Percentiles rank a stretch among this genome's conserved stretches.
These are phyloP conservation scores for Andrena bicolor DNA, from an alignment of 2,888 invertebrate species.

Conservation along the genomic window DNA sequence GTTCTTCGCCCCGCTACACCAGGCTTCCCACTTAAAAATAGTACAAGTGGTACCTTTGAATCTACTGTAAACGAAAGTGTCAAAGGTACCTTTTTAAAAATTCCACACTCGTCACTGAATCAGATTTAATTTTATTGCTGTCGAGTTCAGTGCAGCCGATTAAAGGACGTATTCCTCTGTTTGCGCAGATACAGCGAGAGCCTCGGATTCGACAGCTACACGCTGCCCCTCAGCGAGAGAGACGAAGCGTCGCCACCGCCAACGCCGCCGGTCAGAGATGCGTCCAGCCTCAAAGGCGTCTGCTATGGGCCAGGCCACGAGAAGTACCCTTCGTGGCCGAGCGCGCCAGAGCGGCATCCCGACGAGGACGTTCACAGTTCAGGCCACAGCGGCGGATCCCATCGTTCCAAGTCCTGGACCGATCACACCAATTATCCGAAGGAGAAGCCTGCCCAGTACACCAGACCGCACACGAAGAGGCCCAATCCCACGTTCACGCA, in stretches of 20 bases:
- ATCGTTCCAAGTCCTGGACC: slow-evolving; percentile 90
- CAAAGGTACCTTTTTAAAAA: too few relatives aligned
- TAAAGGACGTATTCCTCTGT: slow-evolving; percentile 28
- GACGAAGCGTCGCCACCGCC: slow-evolving; percentile 87
- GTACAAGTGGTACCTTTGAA: too few relatives aligned
- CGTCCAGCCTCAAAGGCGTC: slow-evolving; percentile 89
- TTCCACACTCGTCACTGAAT: too few relatives aligned
- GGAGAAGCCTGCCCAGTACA: slow-evolving; percentile 88
- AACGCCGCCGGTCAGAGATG: slow-evolving; percentile 89
- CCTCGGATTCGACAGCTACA: slow-evolving; percentile 84
- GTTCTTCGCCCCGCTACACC: too few relatives aligned
- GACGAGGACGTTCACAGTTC: slow-evolving; percentile 82
- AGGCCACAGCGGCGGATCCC: slow-evolving; percentile 86
- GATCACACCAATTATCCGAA: slow-evolving; percentile 90
- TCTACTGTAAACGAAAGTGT: too few relatives aligned
- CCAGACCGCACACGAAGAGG: slow-evolving; percentile 88
- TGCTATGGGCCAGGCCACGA: slow-evolving; percentile 90
- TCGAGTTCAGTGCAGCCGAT: not conserved
- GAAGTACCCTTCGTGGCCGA: slow-evolving; percentile 92
- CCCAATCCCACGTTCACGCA: slow-evolving; percentile 87
- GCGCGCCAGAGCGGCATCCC: slow-evolving; percentile 87
- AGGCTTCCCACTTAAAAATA: too few relatives aligned
- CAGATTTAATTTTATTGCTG: not conserved
- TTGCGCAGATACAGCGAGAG: slow-evolving; percentile 82
- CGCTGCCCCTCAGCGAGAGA: slow-evolving; percentile 83